Evolutionary conservation across 2,888 invertebrate species (phyloP).

Genomic region (Clitarchus hookeri): DNA sequence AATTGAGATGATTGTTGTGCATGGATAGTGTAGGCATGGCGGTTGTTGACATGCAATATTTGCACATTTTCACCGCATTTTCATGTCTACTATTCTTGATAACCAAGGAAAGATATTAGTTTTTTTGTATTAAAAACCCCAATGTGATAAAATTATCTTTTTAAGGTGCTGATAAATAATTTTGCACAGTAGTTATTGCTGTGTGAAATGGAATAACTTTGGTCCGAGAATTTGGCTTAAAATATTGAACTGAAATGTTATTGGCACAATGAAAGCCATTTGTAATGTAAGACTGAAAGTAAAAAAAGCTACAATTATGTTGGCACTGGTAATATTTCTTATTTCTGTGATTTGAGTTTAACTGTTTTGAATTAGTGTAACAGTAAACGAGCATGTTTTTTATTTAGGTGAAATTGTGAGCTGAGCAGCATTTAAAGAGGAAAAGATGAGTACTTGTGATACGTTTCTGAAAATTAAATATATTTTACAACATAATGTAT

Average conservation of each 20-base stretch:
- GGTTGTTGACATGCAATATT: constrained; percentile 6
- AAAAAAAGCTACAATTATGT: background rate
- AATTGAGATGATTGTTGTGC: background rate
- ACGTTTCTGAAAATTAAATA: too few relatives aligned
- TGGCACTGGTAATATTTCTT: background rate
- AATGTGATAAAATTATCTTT: constrained; percentile 14
- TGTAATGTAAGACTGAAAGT: constrained; percentile 10
- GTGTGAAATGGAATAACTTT: background rate
- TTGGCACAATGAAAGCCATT: constrained; percentile 12
- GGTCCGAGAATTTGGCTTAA: background rate
- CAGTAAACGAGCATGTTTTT: too few relatives aligned
- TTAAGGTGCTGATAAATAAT: constrained; percentile 7
- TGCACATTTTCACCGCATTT: background rate
- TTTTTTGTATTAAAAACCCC: constrained; percentile 10
- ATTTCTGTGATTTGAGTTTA: background rate
- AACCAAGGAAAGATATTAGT: background rate
- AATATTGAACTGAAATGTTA: constrained; percentile 9
- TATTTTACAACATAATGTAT: too few relatives aligned
- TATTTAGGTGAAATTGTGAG: background rate
- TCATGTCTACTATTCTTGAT: background rate
- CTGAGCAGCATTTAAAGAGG: background rate
- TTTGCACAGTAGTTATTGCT: background rate
- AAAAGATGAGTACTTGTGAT: background rate
- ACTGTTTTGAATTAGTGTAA: background rate
- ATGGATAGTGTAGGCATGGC: background rate